A percentile compares a stretch with the other conserved stretches of the same genome.
Evolutionary conservation across 2,888 invertebrate genomes (phyloP).

Genomic region (Carterocephalus palaemon): DNA sequence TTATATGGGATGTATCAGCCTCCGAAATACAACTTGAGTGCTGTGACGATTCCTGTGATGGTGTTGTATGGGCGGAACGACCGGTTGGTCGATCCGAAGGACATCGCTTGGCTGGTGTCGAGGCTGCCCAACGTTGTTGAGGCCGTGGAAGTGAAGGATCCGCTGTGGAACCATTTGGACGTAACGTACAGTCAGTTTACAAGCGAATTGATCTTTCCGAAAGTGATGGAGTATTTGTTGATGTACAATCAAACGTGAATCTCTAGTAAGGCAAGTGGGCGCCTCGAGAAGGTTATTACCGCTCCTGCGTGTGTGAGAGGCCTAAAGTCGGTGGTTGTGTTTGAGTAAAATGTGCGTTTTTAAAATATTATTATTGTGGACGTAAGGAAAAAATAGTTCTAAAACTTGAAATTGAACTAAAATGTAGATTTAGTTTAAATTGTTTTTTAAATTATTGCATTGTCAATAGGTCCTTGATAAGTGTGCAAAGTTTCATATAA

Average conservation of each 20-base stretch:
- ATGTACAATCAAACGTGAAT: constrained; percentile 30
- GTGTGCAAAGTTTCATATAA: too few species aligned
- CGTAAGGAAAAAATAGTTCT: too few species aligned
- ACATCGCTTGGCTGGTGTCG: constrained; percentile 72
- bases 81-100: constrained; percentile 80
- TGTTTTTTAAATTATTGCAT: too few species aligned
- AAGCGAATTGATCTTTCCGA: constrained; percentile 40
- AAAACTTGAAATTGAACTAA: too few species aligned
- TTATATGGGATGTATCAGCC: constrained; percentile 47
- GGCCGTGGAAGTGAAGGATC: constrained; percentile 74
- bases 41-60: constrained; percentile 47
- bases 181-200: constrained; percentile 44
- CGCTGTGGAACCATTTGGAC: constrained; percentile 50
- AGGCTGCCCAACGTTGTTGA: constrained; percentile 78
- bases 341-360: too few species aligned
- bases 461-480: too few species aligned
- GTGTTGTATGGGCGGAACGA: constrained; percentile 59
- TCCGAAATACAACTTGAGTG: constrained; percentile 50
- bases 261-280: too few species aligned
- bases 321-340: too few species aligned
- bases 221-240: constrained; percentile 36
- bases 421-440: too few species aligned
- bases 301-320: too few species aligned
- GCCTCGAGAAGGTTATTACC: too few species aligned
- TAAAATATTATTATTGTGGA: too few species aligned